A percentile compares a stretch with the other conserved stretches of the same genome.
Conservation (phyloP, 2,888 invertebrate species). For the Nephrotoma flavescens region DNA sequence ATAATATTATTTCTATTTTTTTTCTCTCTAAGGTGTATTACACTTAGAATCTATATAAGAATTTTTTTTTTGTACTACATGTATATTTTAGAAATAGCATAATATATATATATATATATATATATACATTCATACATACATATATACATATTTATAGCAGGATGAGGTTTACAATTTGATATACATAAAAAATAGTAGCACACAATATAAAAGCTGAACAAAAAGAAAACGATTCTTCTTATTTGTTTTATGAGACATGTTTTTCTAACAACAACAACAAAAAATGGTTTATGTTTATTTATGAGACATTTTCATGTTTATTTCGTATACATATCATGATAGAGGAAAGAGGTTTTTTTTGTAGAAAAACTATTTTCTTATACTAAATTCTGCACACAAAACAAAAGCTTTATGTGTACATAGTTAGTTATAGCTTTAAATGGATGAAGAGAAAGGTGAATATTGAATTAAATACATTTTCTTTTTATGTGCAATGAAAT, state of each 20-base stretch:
- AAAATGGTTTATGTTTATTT: background rate
- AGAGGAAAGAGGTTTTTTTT: background rate
- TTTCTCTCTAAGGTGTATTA: background rate
- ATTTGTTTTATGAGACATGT: slow-evolving; percentile 5
- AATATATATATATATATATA: background rate
- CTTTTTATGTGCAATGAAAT: background rate
- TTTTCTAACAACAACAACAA: slow-evolving; percentile 1
- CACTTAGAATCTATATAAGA: background rate
- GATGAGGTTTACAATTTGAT: background rate
- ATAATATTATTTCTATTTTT: background rate
- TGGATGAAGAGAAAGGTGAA: background rate
- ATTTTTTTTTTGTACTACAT: background rate
- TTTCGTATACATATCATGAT: background rate
- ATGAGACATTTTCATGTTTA: background rate
- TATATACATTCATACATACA: background rate
- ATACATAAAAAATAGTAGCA: background rate
- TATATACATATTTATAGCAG: background rate
- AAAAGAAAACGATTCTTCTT: background rate
- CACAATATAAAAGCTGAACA: background rate
- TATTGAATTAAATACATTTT: background rate
- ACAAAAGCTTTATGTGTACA: background rate
- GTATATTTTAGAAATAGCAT: background rate
- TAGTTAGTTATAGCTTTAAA: background rate
- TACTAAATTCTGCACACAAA: background rate
- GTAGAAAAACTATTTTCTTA: background rate